A percentile compares a stretch with the other conserved stretches of the same genome.
Evolutionary conservation across 2,113 vertebrate genomes (phyloP).

Genomic region (Corythoichthys intestinalis): DNA sequence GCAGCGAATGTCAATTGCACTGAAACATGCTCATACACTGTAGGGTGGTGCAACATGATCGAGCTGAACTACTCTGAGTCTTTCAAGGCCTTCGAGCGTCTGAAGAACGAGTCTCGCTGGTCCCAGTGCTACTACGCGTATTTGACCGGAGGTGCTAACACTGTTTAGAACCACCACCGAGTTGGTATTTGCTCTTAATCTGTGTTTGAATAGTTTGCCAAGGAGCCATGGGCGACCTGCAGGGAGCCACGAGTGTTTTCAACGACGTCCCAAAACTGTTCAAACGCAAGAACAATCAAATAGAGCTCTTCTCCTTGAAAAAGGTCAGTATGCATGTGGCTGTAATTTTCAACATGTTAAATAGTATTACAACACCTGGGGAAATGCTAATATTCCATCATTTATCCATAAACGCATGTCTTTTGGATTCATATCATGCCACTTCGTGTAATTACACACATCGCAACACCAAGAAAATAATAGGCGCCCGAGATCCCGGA

Average conservation of each 20-base stretch:
- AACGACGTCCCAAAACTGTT: slow-evolving; percentile 89
- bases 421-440: too few species aligned
- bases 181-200: background rate
- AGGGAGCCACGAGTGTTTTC: slow-evolving; percentile 79
- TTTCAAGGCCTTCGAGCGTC: slow-evolving; percentile 83
- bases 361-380: too few species aligned
- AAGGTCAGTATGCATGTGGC: slow-evolving; percentile 70
- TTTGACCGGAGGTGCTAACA: slow-evolving; percentile 81
- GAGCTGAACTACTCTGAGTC: slow-evolving; percentile 89
- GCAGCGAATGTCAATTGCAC: too few species aligned
- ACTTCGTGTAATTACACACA: too few species aligned
- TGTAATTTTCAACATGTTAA: background rate
- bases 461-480: too few species aligned
- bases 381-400: too few species aligned
- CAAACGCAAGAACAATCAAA: slow-evolving; percentile 93
- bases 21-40: too few species aligned
- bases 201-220: slow-evolving; percentile 76
- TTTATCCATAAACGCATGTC: too few species aligned
- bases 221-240: slow-evolving; percentile 84
- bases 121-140: slow-evolving; percentile 96
- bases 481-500: too few species aligned
- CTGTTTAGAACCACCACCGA: background rate
- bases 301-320: slow-evolving; percentile 89
- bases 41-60: slow-evolving; percentile 98
- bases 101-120: slow-evolving; percentile 91